Evolutionary conservation across 2,888 invertebrate genomes (phyloP).

Genomic region (Pocota personata): DNA sequence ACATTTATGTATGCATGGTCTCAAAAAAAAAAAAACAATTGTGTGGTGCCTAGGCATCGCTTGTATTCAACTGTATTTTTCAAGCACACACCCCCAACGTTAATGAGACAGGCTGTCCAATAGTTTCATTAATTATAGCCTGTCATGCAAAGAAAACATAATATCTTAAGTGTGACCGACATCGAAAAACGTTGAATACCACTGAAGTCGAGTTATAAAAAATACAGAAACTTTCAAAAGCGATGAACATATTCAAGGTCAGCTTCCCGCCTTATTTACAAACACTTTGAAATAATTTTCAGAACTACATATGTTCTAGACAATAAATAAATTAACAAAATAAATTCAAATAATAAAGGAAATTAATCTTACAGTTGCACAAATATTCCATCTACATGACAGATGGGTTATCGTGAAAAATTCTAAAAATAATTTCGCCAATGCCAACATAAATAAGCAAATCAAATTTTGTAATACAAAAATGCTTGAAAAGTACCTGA

Average conservation of each 20-base stretch:
- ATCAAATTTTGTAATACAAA: neutral
- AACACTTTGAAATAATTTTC: neutral
- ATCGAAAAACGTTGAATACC: neutral
- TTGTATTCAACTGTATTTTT: neutral
- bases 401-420: neutral
- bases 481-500: neutral
- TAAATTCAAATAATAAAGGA: neutral
- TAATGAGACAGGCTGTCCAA: neutral
- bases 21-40: neutral
- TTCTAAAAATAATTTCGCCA: neutral
- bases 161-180: neutral
- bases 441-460: neutral
- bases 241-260: neutral
- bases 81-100: neutral
- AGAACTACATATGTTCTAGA: neutral
- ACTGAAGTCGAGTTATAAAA: neutral
- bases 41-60: neutral
- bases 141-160: neutral
- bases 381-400: neutral
- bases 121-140: neutral
- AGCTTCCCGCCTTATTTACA: neutral
- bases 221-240: neutral
- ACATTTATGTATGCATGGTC: too few relatives aligned
- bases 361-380: neutral
- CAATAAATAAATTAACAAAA: neutral